Conservation (phyloP, 1,140 invertebrate genomes). For the Hypothenemus hampei region DNA sequence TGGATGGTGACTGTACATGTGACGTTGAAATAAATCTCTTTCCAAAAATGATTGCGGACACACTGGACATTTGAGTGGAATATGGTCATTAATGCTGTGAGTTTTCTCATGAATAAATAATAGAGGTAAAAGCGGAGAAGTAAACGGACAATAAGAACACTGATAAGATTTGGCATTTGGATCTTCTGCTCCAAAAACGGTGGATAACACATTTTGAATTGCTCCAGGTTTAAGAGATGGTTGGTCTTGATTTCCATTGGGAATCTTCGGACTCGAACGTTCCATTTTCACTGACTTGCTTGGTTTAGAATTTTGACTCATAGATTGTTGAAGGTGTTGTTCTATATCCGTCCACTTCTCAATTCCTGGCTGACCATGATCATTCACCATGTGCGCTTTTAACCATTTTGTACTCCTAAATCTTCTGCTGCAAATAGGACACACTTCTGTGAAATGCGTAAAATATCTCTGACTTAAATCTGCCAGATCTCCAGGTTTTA, state of each 20-base stretch:
- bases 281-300: constrained; percentile 30
- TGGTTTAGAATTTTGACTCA: constrained; percentile 34
- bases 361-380: constrained; percentile 70
- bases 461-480: constrained; percentile 61
- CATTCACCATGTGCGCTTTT: constrained; percentile 80
- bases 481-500: constrained; percentile 51
- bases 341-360: constrained; percentile 69
- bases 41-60: constrained; percentile 55
- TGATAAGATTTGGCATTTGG: constrained; percentile 69
- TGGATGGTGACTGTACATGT: constrained; percentile 55
- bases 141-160: constrained; percentile 83
- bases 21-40: constrained; percentile 56
- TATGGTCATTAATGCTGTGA: constrained; percentile 51
- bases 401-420: constrained; percentile 89
- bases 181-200: constrained; percentile 53
- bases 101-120: constrained; percentile 87
- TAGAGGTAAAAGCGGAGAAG: constrained; percentile 82
- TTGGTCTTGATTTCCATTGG: constrained; percentile 51
- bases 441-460: constrained; percentile 71
- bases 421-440: constrained; percentile 79
- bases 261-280: constrained; percentile 54
- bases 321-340: constrained; percentile 42
- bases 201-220: constrained; percentile 54
- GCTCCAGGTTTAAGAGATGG: constrained; percentile 38
- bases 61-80: constrained; percentile 54